Conservation (phyloP, 2,888 invertebrate genomes). For the Arctia plantaginis region DNA sequence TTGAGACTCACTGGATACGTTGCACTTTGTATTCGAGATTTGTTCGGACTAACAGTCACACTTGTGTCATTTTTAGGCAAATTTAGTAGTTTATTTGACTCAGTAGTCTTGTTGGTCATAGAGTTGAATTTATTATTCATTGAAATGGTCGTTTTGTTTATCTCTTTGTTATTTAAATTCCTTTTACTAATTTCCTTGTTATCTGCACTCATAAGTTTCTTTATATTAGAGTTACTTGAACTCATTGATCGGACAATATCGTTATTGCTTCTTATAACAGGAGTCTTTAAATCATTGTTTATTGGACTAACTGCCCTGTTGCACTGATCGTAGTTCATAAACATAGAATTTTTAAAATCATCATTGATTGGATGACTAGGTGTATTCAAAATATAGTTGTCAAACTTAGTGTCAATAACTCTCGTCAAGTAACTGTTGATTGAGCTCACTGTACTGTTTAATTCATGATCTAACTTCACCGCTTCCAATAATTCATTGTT, state of each 20-base stretch:
- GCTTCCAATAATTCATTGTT: background rate
- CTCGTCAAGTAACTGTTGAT: background rate
- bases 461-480: background rate
- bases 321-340: background rate
- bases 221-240: background rate
- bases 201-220: background rate
- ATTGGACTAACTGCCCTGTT: background rate
- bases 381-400: background rate
- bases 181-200: background rate
- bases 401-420: background rate
- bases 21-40: background rate
- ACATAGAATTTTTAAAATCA: background rate
- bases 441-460: conserved; percentile 1
- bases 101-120: background rate
- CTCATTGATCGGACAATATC: background rate
- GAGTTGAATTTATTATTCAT: background rate
- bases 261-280: background rate
- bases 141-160: background rate
- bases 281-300: background rate
- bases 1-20: background rate
- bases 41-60: background rate
- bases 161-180: background rate
- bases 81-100: background rate
- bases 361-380: background rate
- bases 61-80: background rate